Base-by-base conservation (phyloP, 2,113 vertebrate genomes). In the Chunga burmeisteri region DNA sequence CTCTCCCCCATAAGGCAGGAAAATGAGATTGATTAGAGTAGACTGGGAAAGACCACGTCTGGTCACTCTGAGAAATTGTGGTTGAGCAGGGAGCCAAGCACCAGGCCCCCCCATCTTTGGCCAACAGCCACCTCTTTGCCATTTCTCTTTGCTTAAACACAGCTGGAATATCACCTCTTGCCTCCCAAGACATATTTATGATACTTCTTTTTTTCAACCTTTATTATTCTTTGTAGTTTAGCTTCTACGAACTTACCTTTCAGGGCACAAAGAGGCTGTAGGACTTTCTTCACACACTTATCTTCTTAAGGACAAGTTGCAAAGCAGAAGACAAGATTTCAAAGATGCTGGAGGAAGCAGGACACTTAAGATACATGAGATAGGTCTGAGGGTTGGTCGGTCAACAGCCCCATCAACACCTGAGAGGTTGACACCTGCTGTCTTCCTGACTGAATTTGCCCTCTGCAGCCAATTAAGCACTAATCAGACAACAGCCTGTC, bases 11-110 rank as follows among this genome's bases (percentile, higher is more conserved):
- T 11, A 22, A 62, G 21, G 53, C 32, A 89, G n/a, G 47, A 49
- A 36, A 80, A 49, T 3, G 6, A 16, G 61, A 34, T 3, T 17
- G 19, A 36, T 38, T 10, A 47, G 44, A 56, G 62, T 17, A 72
- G 46, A 20, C 18, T 47, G 13, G 18, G 55, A 75, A 62, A 47
- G 38, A 65, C 50, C 22, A 47, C 1, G 1, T 12, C 16, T 0
- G 0, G 18, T 42, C 38, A 32, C 23, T 18, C 20, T 21, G 50
- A 52, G 21, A 53, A 46, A 52, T 21, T 0, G 0, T 34, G 7
- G 27, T 4, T 46, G 40, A 82, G 46, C 40, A 59, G 21, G 36
- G 19, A 49, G 40, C 40, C 50, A 78, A 82, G n/a, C 26, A 44
- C 14, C 22, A 44, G 26, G 15, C 10, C 7, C 19, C 9, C 13